Percentiles rank a stretch among this genome's conserved stretches.
These are phyloP conservation scores for Diploscapter pachys DNA, from an alignment of 1,140 invertebrate species.

Conservation along the genomic window DNA sequence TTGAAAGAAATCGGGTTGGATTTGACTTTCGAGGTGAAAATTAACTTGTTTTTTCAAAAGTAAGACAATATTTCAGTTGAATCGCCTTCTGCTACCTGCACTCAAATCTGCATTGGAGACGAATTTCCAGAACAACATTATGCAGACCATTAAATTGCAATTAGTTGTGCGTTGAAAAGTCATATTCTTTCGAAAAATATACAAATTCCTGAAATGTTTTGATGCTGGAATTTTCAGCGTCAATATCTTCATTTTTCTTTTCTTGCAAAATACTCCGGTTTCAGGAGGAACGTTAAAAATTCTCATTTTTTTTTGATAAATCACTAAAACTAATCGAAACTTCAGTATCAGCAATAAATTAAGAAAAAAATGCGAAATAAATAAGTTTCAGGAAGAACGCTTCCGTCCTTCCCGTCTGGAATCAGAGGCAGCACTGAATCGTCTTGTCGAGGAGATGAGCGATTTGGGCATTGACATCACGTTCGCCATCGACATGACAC, in stretches of 20 bases:
- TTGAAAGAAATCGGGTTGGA: constrained; percentile 73
- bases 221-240: no score
- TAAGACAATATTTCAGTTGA: no score
- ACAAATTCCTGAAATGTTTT: no score
- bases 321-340: no score
- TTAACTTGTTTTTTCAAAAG: no score
- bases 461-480: constrained; percentile 32
- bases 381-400: constrained; percentile 40
- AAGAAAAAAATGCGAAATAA: constrained; percentile 3
- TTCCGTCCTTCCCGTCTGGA: constrained; percentile 54
- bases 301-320: constrained; percentile 13
- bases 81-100: no score
- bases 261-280: no score
- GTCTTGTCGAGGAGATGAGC: constrained; percentile 35
- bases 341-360: constrained; percentile 7
- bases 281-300: no score
- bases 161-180: no score
- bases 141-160: no score
- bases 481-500: constrained; percentile 21
- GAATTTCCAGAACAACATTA: constrained; percentile 62
- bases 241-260: no score
- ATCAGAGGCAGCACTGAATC: constrained; percentile 33
- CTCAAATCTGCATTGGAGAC: constrained; percentile 64
- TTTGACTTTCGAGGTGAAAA: constrained; percentile 74
- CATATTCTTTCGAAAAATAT: no score